These are phyloP conservation scores for Conopomorpha cramerella DNA, from an alignment of 1,140 invertebrate genomes.

Conservation along the genomic window DNA sequence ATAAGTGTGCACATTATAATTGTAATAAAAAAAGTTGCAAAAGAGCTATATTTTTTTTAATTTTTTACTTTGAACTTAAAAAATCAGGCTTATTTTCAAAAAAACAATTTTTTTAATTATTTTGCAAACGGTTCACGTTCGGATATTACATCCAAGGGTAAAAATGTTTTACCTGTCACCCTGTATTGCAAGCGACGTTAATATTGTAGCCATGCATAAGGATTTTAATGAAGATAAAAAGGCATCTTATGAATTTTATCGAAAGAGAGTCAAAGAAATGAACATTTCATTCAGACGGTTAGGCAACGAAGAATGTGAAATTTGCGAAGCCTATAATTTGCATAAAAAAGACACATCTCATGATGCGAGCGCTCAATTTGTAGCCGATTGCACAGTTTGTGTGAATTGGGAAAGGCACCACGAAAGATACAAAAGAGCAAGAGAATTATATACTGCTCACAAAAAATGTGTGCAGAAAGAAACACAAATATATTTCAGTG, in stretches of 20 bases:
- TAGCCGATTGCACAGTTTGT: conserved; percentile 1
- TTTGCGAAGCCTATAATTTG: conserved; percentile 4
- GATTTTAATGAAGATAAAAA: conserved; percentile 4
- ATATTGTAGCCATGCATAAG: conserved; percentile 4
- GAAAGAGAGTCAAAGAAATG: conserved; percentile 5
- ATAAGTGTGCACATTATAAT: no score
- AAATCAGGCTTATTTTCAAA: no score
- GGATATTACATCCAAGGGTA: no score
- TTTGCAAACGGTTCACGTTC: no score
- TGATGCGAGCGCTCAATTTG: no score
- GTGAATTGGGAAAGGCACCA: not conserved
- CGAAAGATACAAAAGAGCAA: not conserved
- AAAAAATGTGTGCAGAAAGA: conserved; percentile 2
- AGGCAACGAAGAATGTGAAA: conserved; percentile 9
- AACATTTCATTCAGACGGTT: conserved; percentile 6
- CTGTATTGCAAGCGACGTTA: conserved; percentile 4
- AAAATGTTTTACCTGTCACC: no score
- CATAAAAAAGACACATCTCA: conserved; percentile 1
- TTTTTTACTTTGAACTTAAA: no score
- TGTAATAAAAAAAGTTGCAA: no score
- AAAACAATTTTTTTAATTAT: no score
- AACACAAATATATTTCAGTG: conserved; percentile 6
- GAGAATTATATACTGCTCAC: conserved; percentile 3
- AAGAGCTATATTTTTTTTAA: no score
- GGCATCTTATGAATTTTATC: conserved; percentile 5